These are phyloP conservation scores for Caenorhabditis macrosperma DNA, from an alignment of 2,888 invertebrate genomes.

Conservation along the genomic window DNA sequence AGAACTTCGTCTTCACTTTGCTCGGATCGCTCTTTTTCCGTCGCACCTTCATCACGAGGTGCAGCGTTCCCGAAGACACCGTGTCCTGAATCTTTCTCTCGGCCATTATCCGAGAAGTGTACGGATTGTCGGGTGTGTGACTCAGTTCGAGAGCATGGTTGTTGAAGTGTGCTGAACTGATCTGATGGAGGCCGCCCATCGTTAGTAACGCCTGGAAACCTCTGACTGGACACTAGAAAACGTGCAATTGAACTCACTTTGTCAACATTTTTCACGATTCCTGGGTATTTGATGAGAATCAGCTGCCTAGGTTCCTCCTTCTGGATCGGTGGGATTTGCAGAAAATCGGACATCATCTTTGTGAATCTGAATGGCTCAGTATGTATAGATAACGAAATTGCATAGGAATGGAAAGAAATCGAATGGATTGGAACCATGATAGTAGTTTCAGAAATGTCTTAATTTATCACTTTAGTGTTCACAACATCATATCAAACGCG, in stretches of 20 bases:
- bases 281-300: conserved; percentile 77
- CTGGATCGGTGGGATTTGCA: conserved; percentile 9
- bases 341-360: conserved; percentile 18
- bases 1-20: conserved; percentile 47
- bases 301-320: conserved; percentile 54
- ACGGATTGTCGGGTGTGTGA: conserved; percentile 75
- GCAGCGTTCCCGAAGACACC: conserved; percentile 72
- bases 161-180: conserved; percentile 66
- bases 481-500: too few relatives aligned
- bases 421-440: conserved; percentile 3
- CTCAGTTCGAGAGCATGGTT: conserved; percentile 69
- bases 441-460: too few relatives aligned
- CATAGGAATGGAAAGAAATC: background rate
- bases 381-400: too few relatives aligned
- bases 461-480: too few relatives aligned
- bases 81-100: conserved; percentile 66
- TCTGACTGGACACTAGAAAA: too few relatives aligned
- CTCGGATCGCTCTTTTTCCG: conserved; percentile 65
- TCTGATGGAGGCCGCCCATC: conserved; percentile 74
- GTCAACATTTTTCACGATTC: conserved; percentile 75
- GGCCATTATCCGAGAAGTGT: conserved; percentile 80
- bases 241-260: conserved; percentile 58
- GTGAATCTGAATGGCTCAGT: too few relatives aligned
- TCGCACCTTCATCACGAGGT: conserved; percentile 71
- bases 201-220: conserved; percentile 68